These are phyloP conservation scores for Hipposideros armiger DNA, from an alignment of 2,113 vertebrate genomes.

Conservation along the genomic window DNA sequence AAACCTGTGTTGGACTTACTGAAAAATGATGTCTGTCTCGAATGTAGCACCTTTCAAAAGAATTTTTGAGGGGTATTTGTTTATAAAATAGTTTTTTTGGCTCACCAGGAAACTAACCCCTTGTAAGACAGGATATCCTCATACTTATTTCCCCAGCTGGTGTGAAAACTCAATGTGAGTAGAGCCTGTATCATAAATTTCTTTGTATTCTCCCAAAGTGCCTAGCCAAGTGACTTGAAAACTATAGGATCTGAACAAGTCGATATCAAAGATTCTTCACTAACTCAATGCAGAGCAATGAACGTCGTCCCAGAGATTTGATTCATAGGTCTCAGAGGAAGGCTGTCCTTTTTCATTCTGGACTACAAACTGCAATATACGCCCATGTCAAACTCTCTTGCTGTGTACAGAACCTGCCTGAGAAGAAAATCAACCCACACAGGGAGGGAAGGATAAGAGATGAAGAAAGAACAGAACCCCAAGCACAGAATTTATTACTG, in stretches of 20 bases:
- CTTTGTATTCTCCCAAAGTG: neutral
- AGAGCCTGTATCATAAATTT: slow-evolving; percentile 16
- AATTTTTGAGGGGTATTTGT: neutral
- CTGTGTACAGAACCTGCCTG: neutral
- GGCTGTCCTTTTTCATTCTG: neutral
- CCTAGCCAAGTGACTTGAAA: slow-evolving; percentile 45
- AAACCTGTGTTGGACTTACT: neutral
- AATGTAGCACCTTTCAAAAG: neutral
- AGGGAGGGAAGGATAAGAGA: neutral
- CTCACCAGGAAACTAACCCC: slow-evolving; percentile 34
- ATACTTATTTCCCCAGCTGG: slow-evolving; percentile 23
- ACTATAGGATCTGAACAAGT: neutral
- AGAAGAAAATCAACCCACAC: neutral
- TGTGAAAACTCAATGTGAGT: slow-evolving; percentile 19
- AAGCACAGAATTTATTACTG: neutral
- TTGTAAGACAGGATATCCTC: neutral
- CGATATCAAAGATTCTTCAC: neutral
- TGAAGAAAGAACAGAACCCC: neutral
- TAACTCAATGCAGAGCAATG: neutral
- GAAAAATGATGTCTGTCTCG: slow-evolving; percentile 9
- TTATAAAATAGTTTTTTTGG: neutral
- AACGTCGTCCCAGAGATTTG: neutral
- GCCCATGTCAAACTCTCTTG: neutral
- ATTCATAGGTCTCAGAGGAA: neutral
- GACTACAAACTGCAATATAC: neutral